Conservation (phyloP, 2,888 invertebrate species). For the Cremastobaeus sp. region DNA sequence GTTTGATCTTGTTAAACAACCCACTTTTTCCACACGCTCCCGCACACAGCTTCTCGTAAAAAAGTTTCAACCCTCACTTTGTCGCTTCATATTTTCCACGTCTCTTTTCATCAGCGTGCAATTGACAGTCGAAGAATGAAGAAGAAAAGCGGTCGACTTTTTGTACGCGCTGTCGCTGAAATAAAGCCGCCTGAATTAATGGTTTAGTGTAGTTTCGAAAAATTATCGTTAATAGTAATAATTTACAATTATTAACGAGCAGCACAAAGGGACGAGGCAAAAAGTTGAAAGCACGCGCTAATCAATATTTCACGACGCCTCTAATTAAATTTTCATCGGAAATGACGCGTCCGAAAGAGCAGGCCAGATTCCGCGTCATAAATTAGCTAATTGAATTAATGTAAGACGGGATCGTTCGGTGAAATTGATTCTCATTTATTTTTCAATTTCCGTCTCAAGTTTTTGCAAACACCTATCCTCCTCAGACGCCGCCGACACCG, state of each 20-base stretch:
- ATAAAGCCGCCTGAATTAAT: too few species aligned
- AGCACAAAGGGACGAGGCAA: too few species aligned
- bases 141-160: not conserved
- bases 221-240: too few species aligned
- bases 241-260: too few species aligned
- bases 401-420: constrained; percentile 13
- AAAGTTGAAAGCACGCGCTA: too few species aligned
- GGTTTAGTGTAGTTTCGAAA: too few species aligned
- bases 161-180: too few species aligned
- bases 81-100: constrained; percentile 16
- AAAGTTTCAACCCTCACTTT: constrained; percentile 24
- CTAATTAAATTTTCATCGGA: constrained; percentile 16
- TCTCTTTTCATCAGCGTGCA: constrained; percentile 17
- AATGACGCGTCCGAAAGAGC: constrained; percentile 1
- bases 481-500: too few species aligned
- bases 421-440: constrained; percentile 50
- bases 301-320: constrained; percentile 8
- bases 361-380: constrained; percentile 18
- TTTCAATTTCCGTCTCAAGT: constrained; percentile 47
- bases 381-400: constrained; percentile 42
- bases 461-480: constrained; percentile 37
- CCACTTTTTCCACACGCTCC: constrained; percentile 28
- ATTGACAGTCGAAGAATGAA: constrained; percentile 18
- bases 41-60: not conserved
- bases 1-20: too few species aligned